Base-by-base conservation (phyloP, 1,140 invertebrate genomes). In the Drosophila biarmipes region DNA sequence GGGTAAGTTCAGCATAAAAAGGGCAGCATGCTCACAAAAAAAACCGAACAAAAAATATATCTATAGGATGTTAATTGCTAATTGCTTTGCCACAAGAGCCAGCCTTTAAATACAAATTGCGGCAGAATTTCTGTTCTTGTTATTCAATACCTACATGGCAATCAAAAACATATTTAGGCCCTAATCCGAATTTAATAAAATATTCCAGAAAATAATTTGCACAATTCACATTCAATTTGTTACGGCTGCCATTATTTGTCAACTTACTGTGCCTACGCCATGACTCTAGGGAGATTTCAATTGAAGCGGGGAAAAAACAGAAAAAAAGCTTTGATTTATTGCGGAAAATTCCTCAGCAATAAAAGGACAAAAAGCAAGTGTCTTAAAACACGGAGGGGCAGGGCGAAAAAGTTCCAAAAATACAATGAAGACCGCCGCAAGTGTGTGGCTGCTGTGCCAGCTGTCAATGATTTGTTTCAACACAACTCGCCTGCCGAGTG, bases 391-490 rank as follows among this genome's bases (percentile, higher is more conserved):
- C 5, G 37, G 6, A 27, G 27, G 34, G 27, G 34, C 48, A 46
- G 63, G 52, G 55, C 5, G 62, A 71, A 67, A 62, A 66, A 77
- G 34, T 43, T 31, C 27, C 42, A 34, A 59, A 73, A 58, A 58
- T 46, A 48, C 66, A 75, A 48, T 61, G 62, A 69, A 61, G 56
- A 72, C 38, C 64, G 56, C 80, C 76, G 58, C 80, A 85, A 84
- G 63, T 75, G 71, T 80, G 51, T 42, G 56, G 53, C 31, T 59
- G 57, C 43, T 67, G 56, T 59, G 74, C 53, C 81, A 86, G 81
- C 82, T 86, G 81, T 81, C 81, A 87, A 86, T 86, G 82, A 86
- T 87, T 86, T 86, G 81, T 86, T 87, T 87, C 69, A 75, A 87
- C 78, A 74, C 3, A 87, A 75, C 78, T 87, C 53, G 73, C 58